phyloP scores from a whole-genome alignment of 1,140 invertebrate species.

The Paraescarpia echinospica region DNA sequence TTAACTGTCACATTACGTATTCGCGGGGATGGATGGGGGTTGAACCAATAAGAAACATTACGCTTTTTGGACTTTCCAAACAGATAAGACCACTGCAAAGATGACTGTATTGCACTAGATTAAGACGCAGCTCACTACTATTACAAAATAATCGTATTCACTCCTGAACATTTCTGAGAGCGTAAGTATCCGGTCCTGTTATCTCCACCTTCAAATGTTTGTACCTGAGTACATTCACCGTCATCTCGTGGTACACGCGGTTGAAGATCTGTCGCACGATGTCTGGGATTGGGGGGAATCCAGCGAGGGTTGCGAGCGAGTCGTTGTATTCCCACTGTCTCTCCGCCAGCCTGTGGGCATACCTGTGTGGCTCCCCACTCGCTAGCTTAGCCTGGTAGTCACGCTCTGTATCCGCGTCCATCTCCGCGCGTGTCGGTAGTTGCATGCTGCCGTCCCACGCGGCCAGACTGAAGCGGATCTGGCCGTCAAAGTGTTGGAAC shows the following conservation, averaged over 20 bases:
- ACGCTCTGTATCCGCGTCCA: conserved; percentile 67
- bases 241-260: background rate
- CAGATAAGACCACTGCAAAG: no score
- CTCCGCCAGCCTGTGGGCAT: conserved; percentile 76
- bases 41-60: no score
- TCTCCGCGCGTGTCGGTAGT: conserved; percentile 68
- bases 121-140: background rate
- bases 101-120: background rate
- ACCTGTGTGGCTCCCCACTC: conserved; percentile 64
- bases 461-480: conserved; percentile 74
- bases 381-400: conserved; percentile 63
- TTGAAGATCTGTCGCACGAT: background rate
- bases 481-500: conserved; percentile 83
- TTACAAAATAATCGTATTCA: background rate
- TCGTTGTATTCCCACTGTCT: conserved; percentile 69
- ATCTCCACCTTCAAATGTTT: background rate
- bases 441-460: conserved; percentile 67
- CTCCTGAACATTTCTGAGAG: background rate
- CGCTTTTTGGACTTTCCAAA: no score
- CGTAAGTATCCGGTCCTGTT: background rate
- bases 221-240: background rate
- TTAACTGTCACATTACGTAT: no score
- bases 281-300: conserved; percentile 65
- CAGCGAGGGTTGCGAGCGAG: conserved; percentile 67
- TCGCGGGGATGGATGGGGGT: no score